A percentile compares a stretch with the other conserved stretches of the same genome.
These are phyloP conservation scores for Propithecus deckenii DNA, from an alignment of 2,797 vertebrate genomes.

Conservation along the genomic window DNA sequence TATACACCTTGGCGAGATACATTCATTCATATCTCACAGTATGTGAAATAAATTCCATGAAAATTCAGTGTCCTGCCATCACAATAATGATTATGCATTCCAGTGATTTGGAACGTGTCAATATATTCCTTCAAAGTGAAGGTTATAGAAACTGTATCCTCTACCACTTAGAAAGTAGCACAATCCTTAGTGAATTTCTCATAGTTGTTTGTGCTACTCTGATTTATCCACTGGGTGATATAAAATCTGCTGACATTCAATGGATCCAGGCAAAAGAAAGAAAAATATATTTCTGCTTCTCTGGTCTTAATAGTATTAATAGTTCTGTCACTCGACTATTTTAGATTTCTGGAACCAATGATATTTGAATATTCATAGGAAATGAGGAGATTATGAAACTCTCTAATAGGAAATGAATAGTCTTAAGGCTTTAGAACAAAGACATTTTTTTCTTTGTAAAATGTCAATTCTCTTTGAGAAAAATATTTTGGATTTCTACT, in stretches of 20 bases:
- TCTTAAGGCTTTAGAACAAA: neutral
- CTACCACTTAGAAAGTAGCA: neutral
- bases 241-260: neutral
- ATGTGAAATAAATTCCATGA: neutral
- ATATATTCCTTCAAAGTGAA: neutral
- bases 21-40: neutral
- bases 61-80: neutral
- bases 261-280: neutral
- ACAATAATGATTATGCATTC: neutral
- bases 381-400: neutral
- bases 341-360: neutral
- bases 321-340: neutral
- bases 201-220: neutral
- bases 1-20: neutral
- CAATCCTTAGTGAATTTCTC: neutral
- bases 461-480: neutral
- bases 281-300: neutral
- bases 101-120: neutral
- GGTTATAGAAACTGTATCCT: neutral
- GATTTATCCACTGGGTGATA: neutral
- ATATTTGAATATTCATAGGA: neutral
- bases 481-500: neutral
- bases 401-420: neutral
- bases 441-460: neutral
- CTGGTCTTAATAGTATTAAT: neutral